Conservation (phyloP, 2,797 vertebrate genomes). For the Oreochromis mossambicus region DNA sequence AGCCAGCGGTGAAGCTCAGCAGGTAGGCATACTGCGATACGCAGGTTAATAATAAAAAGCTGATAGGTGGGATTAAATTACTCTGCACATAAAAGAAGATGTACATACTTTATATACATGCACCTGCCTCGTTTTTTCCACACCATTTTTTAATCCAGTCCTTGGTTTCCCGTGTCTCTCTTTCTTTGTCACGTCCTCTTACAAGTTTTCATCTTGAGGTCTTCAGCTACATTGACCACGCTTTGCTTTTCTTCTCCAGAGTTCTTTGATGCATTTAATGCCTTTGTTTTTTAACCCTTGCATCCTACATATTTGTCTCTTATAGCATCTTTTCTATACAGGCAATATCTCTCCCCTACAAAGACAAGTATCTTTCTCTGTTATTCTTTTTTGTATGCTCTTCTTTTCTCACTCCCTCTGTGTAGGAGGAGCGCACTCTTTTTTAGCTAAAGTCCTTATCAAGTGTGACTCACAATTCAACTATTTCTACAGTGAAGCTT, state of each 20-base stretch:
- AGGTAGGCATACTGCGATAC: neutral
- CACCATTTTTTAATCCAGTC: neutral
- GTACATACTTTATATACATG: neutral
- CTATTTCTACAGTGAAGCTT: constrained; percentile 36
- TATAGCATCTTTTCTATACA: neutral
- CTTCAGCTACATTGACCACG: constrained; percentile 6
- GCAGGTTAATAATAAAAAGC: constrained; percentile 32
- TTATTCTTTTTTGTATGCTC: constrained; percentile 4
- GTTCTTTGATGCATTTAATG: neutral
- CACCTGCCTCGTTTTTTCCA: neutral
- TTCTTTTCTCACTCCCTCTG: constrained; percentile 9
- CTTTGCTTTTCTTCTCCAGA: neutral
- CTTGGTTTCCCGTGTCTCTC: neutral
- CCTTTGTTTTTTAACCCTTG: neutral
- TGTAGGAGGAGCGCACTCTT: constrained; percentile 33
- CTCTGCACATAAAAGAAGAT: constrained; percentile 4
- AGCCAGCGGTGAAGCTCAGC: neutral
- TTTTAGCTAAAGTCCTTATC: constrained; percentile 53
- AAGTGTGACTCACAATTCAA: constrained; percentile 56
- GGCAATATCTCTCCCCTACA: constrained; percentile 1
- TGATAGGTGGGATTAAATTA: constrained; percentile 25
- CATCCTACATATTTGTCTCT: neutral
- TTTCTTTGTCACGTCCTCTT: constrained; percentile 3
- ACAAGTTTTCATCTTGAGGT: constrained; percentile 3
- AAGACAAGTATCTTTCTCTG: constrained; percentile 13